Conservation (phyloP, 2,113 vertebrate species). For the Serilophus lunatus region DNA sequence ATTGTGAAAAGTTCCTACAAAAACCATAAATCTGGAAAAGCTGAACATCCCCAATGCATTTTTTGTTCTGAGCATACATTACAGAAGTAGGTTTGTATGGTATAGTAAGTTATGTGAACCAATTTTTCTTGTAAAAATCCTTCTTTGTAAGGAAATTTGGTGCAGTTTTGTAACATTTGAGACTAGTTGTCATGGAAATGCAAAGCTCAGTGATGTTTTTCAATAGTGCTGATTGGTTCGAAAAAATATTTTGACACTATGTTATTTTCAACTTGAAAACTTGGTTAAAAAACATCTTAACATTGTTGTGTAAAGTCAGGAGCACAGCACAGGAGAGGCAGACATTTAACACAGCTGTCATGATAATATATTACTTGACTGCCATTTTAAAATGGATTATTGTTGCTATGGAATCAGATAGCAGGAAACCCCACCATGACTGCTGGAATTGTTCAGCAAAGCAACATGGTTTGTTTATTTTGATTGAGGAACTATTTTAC, state of each 20-base stretch:
- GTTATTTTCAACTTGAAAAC: constrained; percentile 68
- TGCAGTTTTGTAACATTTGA: constrained; percentile 47
- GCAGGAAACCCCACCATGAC: constrained; percentile 24
- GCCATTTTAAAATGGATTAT: constrained; percentile 30
- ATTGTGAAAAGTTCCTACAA: neutral
- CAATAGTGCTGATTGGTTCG: constrained; percentile 67
- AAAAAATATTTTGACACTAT: constrained; percentile 72
- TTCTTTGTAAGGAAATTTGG: constrained; percentile 46
- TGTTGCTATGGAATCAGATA: constrained; percentile 50
- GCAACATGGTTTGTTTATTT: neutral
- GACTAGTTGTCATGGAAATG: constrained; percentile 64
- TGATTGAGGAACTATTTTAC: neutral
- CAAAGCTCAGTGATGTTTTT: constrained; percentile 63
- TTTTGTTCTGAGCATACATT: neutral
- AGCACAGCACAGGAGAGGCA: constrained; percentile 40
- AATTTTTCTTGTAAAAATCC: neutral
- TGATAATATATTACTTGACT: constrained; percentile 56
- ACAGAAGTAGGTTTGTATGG: neutral
- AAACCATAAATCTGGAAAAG: neutral
- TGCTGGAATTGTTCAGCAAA: neutral
- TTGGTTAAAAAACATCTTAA: constrained; percentile 68
- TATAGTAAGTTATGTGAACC: neutral
- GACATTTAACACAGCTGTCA: constrained; percentile 42
- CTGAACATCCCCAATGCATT: fast-evolving
- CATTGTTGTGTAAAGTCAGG: constrained; percentile 66